Evolutionary conservation across 2,113 vertebrate genomes (phyloP), one percentile per base, ranked within the genome.

Genomic region (Leptocoma aspasia): DNA sequence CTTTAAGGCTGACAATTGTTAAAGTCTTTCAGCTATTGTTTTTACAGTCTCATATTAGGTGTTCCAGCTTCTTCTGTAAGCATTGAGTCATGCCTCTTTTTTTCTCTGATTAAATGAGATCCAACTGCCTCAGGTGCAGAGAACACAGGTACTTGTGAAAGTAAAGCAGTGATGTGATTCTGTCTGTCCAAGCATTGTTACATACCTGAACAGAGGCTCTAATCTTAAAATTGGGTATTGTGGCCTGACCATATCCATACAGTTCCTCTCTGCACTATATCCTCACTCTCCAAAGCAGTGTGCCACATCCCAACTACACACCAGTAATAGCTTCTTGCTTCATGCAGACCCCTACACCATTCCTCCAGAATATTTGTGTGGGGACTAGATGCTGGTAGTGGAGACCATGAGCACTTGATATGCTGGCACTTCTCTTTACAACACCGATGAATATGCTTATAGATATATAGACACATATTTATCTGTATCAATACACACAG

Each of bases 191-290:
- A 60, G 65, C 21, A 19, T 33, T 59, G 13, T 33, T 39, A 80
- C 9, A 39, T 17, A 75, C 10, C 11, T 45, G 9, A 72, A 64
- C 11, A 59, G 47, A 54, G 14, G 30, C 9, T 87, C 49, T 31
- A 10, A 71, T 30, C 33, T 49, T 75, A 82, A 68, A 59, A 82
- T 53, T 23, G n/a, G 13, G n/a, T 35, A 9, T 54, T 22, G 42
- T 8, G 23, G 39, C 37, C 47, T 61, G 19, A 54, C 41, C 33
- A 69, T 17, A 71, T 19, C 61, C 35, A 33, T 41, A 26, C 21
- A 0, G 0, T 16, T 59, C 23, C 18, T 7, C 50, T n/a, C 53
- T 47, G 22, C 31, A 37, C 44, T 60, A 13, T 23, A 41, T 15
- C n/a, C 13, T 53, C 45, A 28, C 6, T 10, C 12, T 47, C 41